Percentiles rank a stretch among this genome's conserved stretches.
These are phyloP conservation scores for Panopea generosa DNA, from an alignment of 2,888 invertebrate genomes.

Conservation along the genomic window DNA sequence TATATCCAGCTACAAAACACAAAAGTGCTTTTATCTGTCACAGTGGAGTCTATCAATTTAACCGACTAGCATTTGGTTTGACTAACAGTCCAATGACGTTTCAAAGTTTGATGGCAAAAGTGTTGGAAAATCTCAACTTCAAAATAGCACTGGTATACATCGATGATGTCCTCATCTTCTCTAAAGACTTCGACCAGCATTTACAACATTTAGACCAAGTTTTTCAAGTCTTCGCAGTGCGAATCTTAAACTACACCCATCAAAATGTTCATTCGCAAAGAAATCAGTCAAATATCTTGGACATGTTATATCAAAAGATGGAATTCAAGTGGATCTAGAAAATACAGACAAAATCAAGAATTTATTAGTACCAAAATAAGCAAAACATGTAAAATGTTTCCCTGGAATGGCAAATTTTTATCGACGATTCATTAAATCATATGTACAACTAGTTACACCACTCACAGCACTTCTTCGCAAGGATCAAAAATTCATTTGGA, in stretches of 20 bases:
- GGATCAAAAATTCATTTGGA: slow-evolving; percentile 53
- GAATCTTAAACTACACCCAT: slow-evolving; percentile 57
- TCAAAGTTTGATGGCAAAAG: slow-evolving; percentile 51
- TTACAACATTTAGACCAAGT: slow-evolving; percentile 50
- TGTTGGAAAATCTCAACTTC: slow-evolving; percentile 50
- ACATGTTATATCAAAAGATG: slow-evolving; percentile 58
- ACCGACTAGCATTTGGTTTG: slow-evolving; percentile 51
- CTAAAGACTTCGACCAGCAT: slow-evolving; percentile 48
- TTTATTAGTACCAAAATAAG: slow-evolving; percentile 16
- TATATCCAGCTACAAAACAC: slow-evolving; percentile 27
- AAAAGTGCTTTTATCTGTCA: slow-evolving; percentile 50
- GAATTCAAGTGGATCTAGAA: slow-evolving; percentile 50
- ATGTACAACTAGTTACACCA: slow-evolving; percentile 51
- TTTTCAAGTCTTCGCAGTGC: slow-evolving; percentile 52
- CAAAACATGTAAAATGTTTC: slow-evolving; percentile 27
- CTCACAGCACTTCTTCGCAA: slow-evolving; percentile 51
- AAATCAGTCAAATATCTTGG: slow-evolving; percentile 57
- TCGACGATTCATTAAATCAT: slow-evolving; percentile 51
- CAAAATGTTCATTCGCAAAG: slow-evolving; percentile 57
- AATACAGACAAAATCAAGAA: slow-evolving; percentile 54
- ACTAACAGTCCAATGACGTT: slow-evolving; percentile 52
- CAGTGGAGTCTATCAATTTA: slow-evolving; percentile 47
- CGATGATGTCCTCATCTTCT: slow-evolving; percentile 62
- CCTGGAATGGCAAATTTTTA: slow-evolving; percentile 51
- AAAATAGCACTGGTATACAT: slow-evolving; percentile 62